A percentile compares a stretch with the other conserved stretches of the same genome.
phyloP scores from a whole-genome alignment of 2,888 invertebrate genomes.

The Drosophila peninsularis region DNA sequence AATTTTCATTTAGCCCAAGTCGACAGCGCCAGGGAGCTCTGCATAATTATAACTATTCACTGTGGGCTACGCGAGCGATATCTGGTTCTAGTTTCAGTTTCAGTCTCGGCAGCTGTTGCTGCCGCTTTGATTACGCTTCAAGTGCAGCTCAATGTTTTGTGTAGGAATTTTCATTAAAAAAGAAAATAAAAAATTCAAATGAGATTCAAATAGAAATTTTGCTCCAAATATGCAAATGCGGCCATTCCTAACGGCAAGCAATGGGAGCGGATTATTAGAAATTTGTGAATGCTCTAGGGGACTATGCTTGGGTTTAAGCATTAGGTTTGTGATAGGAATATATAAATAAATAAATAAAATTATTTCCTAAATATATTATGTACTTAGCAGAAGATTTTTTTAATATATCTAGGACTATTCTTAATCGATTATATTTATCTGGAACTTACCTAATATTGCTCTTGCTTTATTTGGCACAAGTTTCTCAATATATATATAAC shows the following conservation, averaged over 20 bases:
- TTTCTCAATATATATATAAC: constrained; percentile 53
- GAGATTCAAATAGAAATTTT: constrained; percentile 23
- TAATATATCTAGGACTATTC: too few relatives aligned
- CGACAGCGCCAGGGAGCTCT: constrained; percentile 8
- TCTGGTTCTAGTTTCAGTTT: constrained; percentile 14
- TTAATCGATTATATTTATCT: background rate
- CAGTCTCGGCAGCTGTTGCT: constrained; percentile 46
- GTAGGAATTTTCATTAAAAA: constrained; percentile 54
- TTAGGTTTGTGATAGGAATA: too few relatives aligned
- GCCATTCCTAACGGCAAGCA: constrained; percentile 2
- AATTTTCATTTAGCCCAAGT: constrained; percentile 43
- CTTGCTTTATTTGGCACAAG: constrained; percentile 10
- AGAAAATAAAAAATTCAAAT: constrained; percentile 3
- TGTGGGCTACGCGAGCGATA: constrained; percentile 17
- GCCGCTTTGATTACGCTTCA: constrained; percentile 41
- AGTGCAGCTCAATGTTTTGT: constrained; percentile 49
- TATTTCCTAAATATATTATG: too few relatives aligned
- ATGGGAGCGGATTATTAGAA: background rate
- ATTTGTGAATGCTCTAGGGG: background rate
- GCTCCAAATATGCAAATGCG: constrained; percentile 24
- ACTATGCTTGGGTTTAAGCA: too few relatives aligned
- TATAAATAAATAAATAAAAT: too few relatives aligned
- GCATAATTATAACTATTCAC: constrained; percentile 30
- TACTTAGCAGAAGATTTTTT: too few relatives aligned
- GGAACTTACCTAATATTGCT: constrained; percentile 46